Base-by-base conservation (phyloP, 2,113 vertebrate species). In the Talpa occidentalis region DNA sequence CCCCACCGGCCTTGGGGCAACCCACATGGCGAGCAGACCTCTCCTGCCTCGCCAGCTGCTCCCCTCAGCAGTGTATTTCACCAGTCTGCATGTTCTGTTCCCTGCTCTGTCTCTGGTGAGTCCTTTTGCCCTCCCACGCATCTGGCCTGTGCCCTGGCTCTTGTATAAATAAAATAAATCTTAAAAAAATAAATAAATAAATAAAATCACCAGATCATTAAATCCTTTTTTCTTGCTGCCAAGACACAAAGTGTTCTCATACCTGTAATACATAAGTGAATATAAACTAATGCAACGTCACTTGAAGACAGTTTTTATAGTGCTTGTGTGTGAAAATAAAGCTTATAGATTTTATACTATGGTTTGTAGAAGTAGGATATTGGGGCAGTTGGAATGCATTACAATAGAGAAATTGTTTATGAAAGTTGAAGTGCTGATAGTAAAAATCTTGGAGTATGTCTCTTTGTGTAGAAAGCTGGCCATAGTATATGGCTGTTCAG, bases 221-320 rank as follows among this genome's bases (percentile, higher is more conserved):
- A 30, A 93, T 85, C 22, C n/a, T 94, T 91, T 86, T 93, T 85
- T 35, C 82, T 88, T 88, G 40, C 40, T 49, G 49, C 88, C 37
- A 69, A 84, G 62, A 80, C 67, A 52, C 3, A 80, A 64, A 66
- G 81, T 88, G 32, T 81, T 92, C 19, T 92, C 37, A 78, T 40
- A 47, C 21, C 35, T 62, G 2, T 85, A 66, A 89, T 89, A 80
- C n/a, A 79, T 91, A 88, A 89, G 35, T 87, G 40, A 76, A 85
- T 90, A 10, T 93, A 88, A 93, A 66, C 74, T 69, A 54, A 24
- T 59, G 6, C 35, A 94, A 6, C 30, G 44, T 90, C 49, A 10
- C 30, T 76, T 76, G 59, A 83, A 88, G 73, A 32, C 67, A 93
- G 32, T 88, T 88, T 94, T 91, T 95, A 15, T 82, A 79, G 72